These are phyloP conservation scores for Thunnus thynnus DNA, from an alignment of 2,113 vertebrate species.

Conservation along the genomic window DNA sequence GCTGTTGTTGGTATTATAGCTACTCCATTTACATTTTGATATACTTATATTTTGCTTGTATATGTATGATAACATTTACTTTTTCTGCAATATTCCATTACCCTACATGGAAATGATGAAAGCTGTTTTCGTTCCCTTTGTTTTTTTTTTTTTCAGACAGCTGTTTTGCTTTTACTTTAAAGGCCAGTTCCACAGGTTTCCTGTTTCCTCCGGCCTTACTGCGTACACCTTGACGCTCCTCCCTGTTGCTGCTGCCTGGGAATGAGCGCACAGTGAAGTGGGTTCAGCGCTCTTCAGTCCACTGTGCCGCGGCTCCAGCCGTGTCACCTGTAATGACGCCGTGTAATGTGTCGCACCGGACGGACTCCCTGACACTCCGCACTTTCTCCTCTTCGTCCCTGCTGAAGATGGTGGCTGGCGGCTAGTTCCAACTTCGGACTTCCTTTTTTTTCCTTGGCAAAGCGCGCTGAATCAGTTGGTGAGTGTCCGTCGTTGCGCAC, in stretches of 20 bases:
- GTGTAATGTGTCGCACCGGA: background rate
- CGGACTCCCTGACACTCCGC: conserved; percentile 30
- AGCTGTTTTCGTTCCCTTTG: background rate
- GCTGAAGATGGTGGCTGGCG: conserved; percentile 63
- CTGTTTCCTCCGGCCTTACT: background rate
- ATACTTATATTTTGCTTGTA: background rate
- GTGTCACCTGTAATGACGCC: conserved; percentile 42
- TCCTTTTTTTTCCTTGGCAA: conserved; percentile 17
- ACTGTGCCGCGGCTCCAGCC: conserved; percentile 6
- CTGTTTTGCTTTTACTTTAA: conserved; percentile 53
- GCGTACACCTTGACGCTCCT: conserved; percentile 31
- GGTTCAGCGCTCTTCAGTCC: background rate
- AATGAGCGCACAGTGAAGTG: conserved; percentile 24
- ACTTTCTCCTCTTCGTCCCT: conserved; percentile 21
- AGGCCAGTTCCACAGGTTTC: background rate
- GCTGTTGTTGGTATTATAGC: background rate
- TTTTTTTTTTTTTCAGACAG: no score
- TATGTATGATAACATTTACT: background rate
- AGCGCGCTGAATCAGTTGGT: conserved; percentile 67
- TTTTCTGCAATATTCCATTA: background rate
- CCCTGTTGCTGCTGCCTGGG: conserved; percentile 36
- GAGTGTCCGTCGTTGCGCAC: conserved; percentile 64
- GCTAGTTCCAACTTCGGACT: conserved; percentile 64
- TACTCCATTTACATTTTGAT: background rate
- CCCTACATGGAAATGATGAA: background rate